Percentiles rank a stretch among this genome's conserved stretches.
phyloP scores from a whole-genome alignment of 1,140 invertebrate species.

The Meloidogyne chitwoodi region DNA sequence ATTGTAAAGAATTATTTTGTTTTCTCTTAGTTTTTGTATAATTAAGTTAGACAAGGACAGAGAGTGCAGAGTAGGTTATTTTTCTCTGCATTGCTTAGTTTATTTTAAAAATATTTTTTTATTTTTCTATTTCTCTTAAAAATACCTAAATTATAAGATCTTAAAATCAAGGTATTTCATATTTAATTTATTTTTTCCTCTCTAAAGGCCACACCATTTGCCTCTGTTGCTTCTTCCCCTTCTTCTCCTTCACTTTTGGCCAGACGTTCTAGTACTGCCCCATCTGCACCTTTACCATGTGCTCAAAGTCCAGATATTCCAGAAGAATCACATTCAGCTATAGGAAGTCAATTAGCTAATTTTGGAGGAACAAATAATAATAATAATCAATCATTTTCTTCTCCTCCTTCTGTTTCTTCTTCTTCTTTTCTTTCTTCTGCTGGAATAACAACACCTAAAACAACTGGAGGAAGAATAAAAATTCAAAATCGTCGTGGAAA shows the following conservation, averaged over 20 bases:
- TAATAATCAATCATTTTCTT: conserved; percentile 6
- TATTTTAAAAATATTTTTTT: not conserved
- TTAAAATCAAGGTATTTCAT: too few species aligned
- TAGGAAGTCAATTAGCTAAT: not conserved
- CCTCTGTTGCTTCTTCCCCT: not conserved
- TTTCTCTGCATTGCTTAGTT: not conserved
- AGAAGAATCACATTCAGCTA: conserved; percentile 38
- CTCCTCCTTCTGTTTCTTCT: conserved; percentile 11
- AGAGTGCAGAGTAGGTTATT: not conserved
- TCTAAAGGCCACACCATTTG: not conserved
- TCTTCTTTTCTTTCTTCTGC: not conserved
- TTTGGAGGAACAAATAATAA: not conserved
- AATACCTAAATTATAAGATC: too few species aligned
- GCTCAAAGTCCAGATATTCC: conserved; percentile 38
- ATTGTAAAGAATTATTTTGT: too few species aligned
- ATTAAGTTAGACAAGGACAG: too few species aligned
- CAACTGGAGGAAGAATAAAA: not conserved
- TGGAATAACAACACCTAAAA: not conserved
- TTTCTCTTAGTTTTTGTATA: too few species aligned
- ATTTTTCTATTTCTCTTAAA: too few species aligned
- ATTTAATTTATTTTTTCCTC: too few species aligned
- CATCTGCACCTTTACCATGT: conserved; percentile 26
- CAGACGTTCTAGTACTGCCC: conserved; percentile 3
- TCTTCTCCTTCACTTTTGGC: conserved; percentile 9
- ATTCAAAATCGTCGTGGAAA: not conserved